Base-by-base conservation (phyloP, 2,888 invertebrate genomes). In the Dorcus parallelipipedus region DNA sequence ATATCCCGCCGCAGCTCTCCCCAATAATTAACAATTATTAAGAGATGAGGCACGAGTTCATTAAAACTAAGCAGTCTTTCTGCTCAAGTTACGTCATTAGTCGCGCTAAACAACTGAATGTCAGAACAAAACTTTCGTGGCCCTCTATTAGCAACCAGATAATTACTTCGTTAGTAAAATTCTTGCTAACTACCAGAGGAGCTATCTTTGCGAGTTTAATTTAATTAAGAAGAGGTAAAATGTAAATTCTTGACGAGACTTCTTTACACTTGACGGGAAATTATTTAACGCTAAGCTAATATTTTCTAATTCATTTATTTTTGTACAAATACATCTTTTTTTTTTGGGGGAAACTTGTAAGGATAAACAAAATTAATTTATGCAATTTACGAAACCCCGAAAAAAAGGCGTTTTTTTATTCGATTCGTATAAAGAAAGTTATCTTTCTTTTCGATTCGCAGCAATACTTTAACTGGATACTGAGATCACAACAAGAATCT, bases 71-170 rank as follows among this genome's bases (percentile, higher is more conserved):
- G 58, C 95, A 95, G 80, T 88, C 92, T 59, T 88, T 93, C 78
- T 93, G 93, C 33, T 87, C 89, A 62, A 86, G 88, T 64, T 92
- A 92, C 76, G 84, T 89, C 60, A 85, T 86, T 80, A 86, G 86
- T 64, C 87, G 87, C 77, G 77, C 78, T 68, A 78, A 78, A 68
- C 77, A 73, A 73, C 74, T 69, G 73, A 72, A 73, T 67, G 73
- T 73, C 73, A 69, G 72, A 73, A 75, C 75, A 73, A 74, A 75
- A 74, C 73, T 74, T 72, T 70, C 67, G 64, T 68, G 64, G 63
- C 67, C 69, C 71, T 73, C 75, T 74, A 75, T 75, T 75, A 76
- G 74, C 74, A 75, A 73, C 71, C 68, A 73, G 76, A 75, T 77
- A 77, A 77, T 77, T 77, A 77, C 76, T 77, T 77, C 76, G 76